Base-by-base conservation (phyloP, 2,113 vertebrate species). In the Sturnus vulgaris region DNA sequence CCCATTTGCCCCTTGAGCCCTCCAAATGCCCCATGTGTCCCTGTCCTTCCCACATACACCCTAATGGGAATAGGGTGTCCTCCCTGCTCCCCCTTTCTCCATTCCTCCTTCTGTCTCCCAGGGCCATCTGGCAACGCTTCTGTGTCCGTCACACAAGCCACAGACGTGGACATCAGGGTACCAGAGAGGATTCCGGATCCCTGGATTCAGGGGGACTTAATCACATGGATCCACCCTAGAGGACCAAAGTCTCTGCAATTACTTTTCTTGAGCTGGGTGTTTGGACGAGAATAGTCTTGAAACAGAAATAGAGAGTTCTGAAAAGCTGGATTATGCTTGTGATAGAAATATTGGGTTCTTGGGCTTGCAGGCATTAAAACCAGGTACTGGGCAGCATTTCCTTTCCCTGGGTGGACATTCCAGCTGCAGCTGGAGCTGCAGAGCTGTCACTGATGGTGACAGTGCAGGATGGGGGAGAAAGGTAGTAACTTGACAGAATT, bases 131-230 rank as follows among this genome's bases (percentile, higher is more conserved):
- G 57, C 53, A 47, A 2, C 22, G 10, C 14, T 5, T 39, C 70
- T 20, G 10, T 40, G 47, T 68, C 15, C 5, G 0, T 47, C 1
- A 2, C 44, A 73, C 11, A 47, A 6, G 9, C 25, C 40, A 5
- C 22, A 55, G 19, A 68, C 1, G 1, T 33, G 69, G 31, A 56
- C 49, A 85, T 8, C 25, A 56, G 16, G 24, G 0, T 14, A 15
- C 15, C 5, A 10, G 4, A 22, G 31, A 33, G 40, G 31, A 31
- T 59, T 68, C 19, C 35, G 31, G 2, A 23, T 28, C 25, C 24
- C 49, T 15, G 78, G n/a, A 87, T 59, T 89, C 70, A 39, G 53
- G 25, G 18, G 25, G 40, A 56, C 19, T 25, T 40, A 6, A 57
- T 39, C 30, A n/a, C 1, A 0, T 7, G 56, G 56, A 55, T 79